Evolutionary conservation across 2,888 invertebrate species (phyloP).

Genomic region (Asteroscopus sphinx): DNA sequence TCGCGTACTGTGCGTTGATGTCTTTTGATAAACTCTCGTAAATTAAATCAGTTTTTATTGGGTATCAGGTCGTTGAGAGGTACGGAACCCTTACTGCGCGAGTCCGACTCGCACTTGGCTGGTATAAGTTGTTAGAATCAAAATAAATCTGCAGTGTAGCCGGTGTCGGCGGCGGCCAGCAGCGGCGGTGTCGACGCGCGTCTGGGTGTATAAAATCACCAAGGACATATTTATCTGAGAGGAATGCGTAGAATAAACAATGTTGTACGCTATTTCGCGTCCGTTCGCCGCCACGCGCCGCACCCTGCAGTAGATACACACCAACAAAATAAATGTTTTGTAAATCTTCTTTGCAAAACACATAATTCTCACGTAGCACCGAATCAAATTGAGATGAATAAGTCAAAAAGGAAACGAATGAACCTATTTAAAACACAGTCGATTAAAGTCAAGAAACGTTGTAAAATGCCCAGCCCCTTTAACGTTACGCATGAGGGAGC

Average conservation of each 20-base stretch:
- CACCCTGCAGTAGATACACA: constrained; percentile 64
- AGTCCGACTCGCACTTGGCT: too few relatives aligned
- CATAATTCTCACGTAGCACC: constrained; percentile 15
- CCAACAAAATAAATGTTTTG: constrained; percentile 52
- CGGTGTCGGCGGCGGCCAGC: constrained; percentile 59
- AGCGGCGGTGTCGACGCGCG: constrained; percentile 67
- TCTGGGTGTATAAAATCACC: constrained; percentile 80
- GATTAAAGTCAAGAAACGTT: constrained; percentile 77
- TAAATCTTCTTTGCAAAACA: constrained; percentile 46
- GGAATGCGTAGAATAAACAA: constrained; percentile 87
- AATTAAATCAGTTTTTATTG: too few relatives aligned
- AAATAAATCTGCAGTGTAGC: constrained; percentile 71
- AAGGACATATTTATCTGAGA: constrained; percentile 88
- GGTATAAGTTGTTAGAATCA: constrained; percentile 69
- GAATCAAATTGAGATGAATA: constrained; percentile 42
- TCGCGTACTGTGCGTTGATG: too few relatives aligned
- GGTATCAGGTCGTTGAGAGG: too few relatives aligned
- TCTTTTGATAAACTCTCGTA: too few relatives aligned
- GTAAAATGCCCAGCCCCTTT: constrained; percentile 85
- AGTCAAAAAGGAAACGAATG: constrained; percentile 54
- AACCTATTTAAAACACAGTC: constrained; percentile 72
- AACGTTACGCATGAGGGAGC: constrained; percentile 82
- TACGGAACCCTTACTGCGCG: too few relatives aligned
- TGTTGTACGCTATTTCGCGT: constrained; percentile 79
- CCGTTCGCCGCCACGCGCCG: constrained; percentile 70